phyloP scores from a whole-genome alignment of 2,113 vertebrate genomes.

The Engystomops pustulosus region DNA sequence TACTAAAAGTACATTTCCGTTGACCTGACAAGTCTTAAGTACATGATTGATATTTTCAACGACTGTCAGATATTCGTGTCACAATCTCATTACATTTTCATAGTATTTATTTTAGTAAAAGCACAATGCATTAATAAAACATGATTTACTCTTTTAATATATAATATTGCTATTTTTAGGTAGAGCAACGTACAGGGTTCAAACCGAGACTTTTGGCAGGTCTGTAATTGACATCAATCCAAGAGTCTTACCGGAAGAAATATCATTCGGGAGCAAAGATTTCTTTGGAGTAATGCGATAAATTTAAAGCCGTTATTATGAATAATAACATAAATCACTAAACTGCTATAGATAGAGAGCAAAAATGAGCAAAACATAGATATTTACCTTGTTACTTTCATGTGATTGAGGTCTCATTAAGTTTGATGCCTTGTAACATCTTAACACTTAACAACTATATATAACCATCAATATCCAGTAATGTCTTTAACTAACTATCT shows the following conservation, averaged over 20 bases:
- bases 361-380: neutral
- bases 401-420: neutral
- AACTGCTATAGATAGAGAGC: neutral
- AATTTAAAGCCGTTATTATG: conserved; percentile 5
- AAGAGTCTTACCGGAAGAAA: neutral
- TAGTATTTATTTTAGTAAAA: neutral
- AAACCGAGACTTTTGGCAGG: conserved; percentile 2
- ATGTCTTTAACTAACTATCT: neutral
- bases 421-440: neutral
- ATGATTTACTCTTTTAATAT: neutral
- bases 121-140: neutral
- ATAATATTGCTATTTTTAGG: neutral
- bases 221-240: conserved; percentile 23
- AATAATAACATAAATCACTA: neutral
- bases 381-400: neutral
- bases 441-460: neutral
- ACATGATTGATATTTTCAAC: too few relatives aligned
- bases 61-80: too few relatives aligned
- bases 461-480: neutral
- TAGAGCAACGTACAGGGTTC: neutral
- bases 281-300: neutral
- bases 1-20: too few relatives aligned
- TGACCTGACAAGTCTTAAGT: too few relatives aligned
- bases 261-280: conserved; percentile 10
- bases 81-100: neutral